phyloP scores from a whole-genome alignment of 2,888 invertebrate genomes.

The Anoplius nigerrimus region DNA sequence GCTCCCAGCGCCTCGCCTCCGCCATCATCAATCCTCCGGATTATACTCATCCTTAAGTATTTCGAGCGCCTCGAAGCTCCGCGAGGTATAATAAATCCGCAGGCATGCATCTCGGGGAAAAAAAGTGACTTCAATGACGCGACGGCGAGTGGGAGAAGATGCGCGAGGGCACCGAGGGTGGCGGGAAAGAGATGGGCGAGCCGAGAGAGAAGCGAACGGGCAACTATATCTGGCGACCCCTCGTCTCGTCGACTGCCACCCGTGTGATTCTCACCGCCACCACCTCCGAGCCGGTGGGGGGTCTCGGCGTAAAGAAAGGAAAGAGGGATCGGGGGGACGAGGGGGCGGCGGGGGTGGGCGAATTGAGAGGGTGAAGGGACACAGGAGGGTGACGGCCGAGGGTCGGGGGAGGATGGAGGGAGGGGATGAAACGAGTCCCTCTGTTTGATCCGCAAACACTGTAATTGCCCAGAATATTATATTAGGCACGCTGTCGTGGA shows the following conservation, averaged over 20 bases:
- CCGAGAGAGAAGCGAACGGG: constrained; percentile 26
- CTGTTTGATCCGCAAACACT: constrained; percentile 75
- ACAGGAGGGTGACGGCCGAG: constrained; percentile 2
- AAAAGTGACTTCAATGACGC: background rate
- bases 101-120: no score
- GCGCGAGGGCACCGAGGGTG: background rate
- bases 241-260: constrained; percentile 48
- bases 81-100: no score
- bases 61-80: no score
- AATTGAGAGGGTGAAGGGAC: no score
- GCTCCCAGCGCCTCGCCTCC: no score
- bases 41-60: no score
- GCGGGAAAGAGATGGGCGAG: constrained; percentile 11
- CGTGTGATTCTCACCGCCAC: constrained; percentile 61
- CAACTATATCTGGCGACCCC: constrained; percentile 18
- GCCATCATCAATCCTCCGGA: no score
- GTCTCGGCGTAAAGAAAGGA: constrained; percentile 3
- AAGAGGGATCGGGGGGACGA: constrained; percentile 16
- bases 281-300: constrained; percentile 16
- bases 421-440: constrained; percentile 61
- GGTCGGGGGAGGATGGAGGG: constrained; percentile 38
- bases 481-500: constrained; percentile 67
- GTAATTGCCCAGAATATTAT: constrained; percentile 75
- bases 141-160: background rate
- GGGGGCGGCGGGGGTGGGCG: constrained; percentile 10